Evolutionary conservation across 2,113 vertebrate species (phyloP), one percentile per base, ranked within the genome.

Genomic region (Labrus mixtus): DNA sequence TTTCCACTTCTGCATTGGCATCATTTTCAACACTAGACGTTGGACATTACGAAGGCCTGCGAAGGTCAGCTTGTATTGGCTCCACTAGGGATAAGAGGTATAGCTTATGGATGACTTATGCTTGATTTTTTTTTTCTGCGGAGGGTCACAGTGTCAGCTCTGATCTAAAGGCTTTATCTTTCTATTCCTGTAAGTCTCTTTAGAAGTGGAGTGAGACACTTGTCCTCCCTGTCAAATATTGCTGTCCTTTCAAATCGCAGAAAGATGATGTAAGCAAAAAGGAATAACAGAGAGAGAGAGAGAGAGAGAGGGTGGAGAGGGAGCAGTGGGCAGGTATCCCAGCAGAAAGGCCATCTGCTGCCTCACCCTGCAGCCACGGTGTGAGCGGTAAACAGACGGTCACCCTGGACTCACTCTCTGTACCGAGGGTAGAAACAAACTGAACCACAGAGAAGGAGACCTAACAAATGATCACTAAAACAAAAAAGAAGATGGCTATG

Each of bases 301-400:
- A n/a, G 29, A 12, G 57, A 20, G 23, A 57, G 55, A 57, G 55
- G 6, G 29, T 29, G 13, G 25, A 56, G 56, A 33, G 33, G 17
- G 13, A 58, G 57, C 13, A 36, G n/a, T 23, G 64, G 36, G 55
- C 64, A 68, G 64, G 73, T 68, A 23, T 46, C 63, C 55, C 73
- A 61, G 36, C 25, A 62, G 48, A 16, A 20, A 61, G 65, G 58
- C 75, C 75, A 69, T 70, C 66, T 77, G 74, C 74, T 68, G 74
- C 74, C 58, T 51, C 74, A 1, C 65, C 57, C 73, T 55, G 23
- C 63, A 33, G 62, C 17, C 37, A 6, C 45, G 11, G 45, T 25
- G 57, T 45, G 23, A 63, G 59, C 59, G 6, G n/a, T n/a, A 57
- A 50, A 41, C 73, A 75, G 62, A 75, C 36, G 51, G 62, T 58